These are phyloP conservation scores for Bubo bubo DNA, from an alignment of 2,113 vertebrate species.

Conservation along the genomic window DNA sequence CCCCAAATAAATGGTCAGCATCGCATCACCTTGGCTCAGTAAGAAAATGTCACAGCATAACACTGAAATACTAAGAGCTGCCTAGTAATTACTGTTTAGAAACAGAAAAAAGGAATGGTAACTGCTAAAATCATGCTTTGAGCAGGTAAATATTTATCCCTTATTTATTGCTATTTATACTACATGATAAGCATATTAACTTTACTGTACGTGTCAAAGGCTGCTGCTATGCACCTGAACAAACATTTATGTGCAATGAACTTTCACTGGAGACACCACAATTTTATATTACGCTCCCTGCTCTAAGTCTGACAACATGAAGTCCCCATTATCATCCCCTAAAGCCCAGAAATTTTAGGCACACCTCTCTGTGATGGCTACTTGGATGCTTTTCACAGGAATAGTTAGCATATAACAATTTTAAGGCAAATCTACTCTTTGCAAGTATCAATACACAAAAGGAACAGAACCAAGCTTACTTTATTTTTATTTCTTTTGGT, in stretches of 20 bases:
- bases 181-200: neutral
- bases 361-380: neutral
- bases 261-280: neutral
- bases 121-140: neutral
- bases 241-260: neutral
- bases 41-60: neutral
- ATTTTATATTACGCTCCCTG: neutral
- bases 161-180: neutral
- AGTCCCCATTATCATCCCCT: neutral
- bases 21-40: neutral
- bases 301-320: neutral
- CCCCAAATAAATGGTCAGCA: neutral
- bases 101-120: neutral
- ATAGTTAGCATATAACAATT: neutral
- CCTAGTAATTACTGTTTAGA: neutral
- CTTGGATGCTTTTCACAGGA: neutral
- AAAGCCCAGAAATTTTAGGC: neutral
- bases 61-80: neutral
- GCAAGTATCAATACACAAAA: neutral
- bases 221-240: neutral
- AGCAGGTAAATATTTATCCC: neutral
- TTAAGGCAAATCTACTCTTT: neutral
- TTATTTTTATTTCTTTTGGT: neutral
- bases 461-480: neutral
- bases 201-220: neutral